Evolutionary conservation across 1,140 invertebrate genomes (phyloP).

Genomic region (Euura saliciscinereae): DNA sequence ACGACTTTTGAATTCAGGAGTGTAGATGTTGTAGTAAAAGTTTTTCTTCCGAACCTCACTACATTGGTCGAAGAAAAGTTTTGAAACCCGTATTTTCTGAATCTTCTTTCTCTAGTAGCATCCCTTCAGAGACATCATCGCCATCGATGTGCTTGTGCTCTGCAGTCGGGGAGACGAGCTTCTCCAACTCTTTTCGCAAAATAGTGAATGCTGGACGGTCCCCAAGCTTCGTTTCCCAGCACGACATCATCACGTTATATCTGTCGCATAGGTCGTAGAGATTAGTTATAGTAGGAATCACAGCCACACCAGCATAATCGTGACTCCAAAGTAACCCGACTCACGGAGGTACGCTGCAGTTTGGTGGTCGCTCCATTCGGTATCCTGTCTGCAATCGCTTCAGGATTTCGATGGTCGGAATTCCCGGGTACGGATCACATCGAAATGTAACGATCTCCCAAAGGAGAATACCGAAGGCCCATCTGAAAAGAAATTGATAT

Average conservation of each 20-base stretch:
- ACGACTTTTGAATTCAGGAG: too few relatives aligned
- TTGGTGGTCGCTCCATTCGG: conserved; percentile 67
- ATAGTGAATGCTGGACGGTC: conserved; percentile 79
- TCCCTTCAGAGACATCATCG: too few relatives aligned
- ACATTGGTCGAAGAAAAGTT: too few relatives aligned
- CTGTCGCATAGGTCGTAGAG: conserved; percentile 50
- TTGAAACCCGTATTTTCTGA: too few relatives aligned
- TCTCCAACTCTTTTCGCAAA: conserved; percentile 68
- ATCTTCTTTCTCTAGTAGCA: too few relatives aligned
- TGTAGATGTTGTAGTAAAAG: too few relatives aligned
- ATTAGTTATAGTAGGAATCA: conserved; percentile 19
- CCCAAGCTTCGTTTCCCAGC: conserved; percentile 78
- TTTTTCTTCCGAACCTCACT: too few relatives aligned
- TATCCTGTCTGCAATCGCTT: conserved; percentile 67
- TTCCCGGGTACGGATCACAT: conserved; percentile 80
- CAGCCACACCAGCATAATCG: conserved; percentile 24
- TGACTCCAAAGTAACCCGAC: conserved; percentile 31
- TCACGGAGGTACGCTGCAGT: conserved; percentile 64
- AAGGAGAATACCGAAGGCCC: conserved; percentile 92
- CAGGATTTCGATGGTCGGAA: conserved; percentile 65
- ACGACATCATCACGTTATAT: conserved; percentile 84
- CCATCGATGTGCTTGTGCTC: too few relatives aligned
- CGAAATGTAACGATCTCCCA: conserved; percentile 94
- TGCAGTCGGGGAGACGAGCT: conserved; percentile 70
- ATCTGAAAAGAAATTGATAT: conserved; percentile 58